Base-by-base conservation (phyloP, 2,888 invertebrate genomes). In the Hecatera dysodea region DNA sequence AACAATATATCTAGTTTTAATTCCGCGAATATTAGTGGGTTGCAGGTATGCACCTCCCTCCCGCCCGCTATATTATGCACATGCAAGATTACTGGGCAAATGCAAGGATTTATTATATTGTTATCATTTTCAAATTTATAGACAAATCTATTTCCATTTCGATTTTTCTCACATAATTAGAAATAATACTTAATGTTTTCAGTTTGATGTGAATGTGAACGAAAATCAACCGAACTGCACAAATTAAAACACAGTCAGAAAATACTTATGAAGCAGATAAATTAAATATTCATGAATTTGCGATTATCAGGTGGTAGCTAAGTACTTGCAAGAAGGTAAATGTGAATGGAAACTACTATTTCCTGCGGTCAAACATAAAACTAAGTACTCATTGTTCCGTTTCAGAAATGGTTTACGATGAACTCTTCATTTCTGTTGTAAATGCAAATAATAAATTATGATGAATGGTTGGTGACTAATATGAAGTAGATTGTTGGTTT, bases 311-410 rank as follows among this genome's bases (percentile, higher is more conserved):
- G 36, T 29, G 36, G 22, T 22, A 22, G 22, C 17, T 56, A 17
- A 61, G 27, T 63, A 72, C 22, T 46, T 39, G 12, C 17, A 7
- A 75, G 24, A 39, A 67, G 67, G 72, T 65, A 72, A 72, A 72
- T 22, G 11, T n/a, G 15, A 48, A 27, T 63, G 73, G 55, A 72
- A 72, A 74, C 42, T 44, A 17, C 39, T 9, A 17, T 48, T 67
- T 75, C 46, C 67, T 24, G 29, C 15, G 6, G 68, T 48, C 46
- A 15, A n/a, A 48, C 53, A 75, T 59, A 53, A 67, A 73, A 67
- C 19, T 59, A 75, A 75, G 39, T 75, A 59, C 27, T 33, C 76
- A 73, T 73, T 73, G 53, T 75, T 73, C 39, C 39, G 19, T 53
- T 46, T 67, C 12, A 8, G 44, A 46, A 24, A 9, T 42, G 33